Evolutionary conservation across 2,888 invertebrate genomes (phyloP).

Genomic region (Mamestra brassicae): DNA sequence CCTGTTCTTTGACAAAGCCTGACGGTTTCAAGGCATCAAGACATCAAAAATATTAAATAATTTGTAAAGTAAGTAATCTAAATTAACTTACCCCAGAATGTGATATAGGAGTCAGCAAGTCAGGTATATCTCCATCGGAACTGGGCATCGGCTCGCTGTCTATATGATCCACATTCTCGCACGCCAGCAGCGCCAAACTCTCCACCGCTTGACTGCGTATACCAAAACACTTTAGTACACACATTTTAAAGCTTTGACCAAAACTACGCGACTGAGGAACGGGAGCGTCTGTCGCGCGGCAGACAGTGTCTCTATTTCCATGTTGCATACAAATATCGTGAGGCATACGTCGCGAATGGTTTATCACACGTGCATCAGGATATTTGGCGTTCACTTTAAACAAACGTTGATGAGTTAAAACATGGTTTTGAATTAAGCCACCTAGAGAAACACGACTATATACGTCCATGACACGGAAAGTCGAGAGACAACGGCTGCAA

Average conservation of each 20-base stretch:
- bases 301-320: not conserved
- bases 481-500: not conserved
- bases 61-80: not conserved
- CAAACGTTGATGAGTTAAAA: not conserved
- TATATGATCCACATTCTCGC: constrained; percentile 83
- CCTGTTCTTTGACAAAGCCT: too few relatives aligned
- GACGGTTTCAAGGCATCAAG: too few relatives aligned
- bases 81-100: constrained; percentile 81
- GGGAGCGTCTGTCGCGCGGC: too few relatives aligned
- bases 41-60: too few relatives aligned
- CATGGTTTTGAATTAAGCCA: not conserved
- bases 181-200: constrained; percentile 83
- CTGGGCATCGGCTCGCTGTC: constrained; percentile 81
- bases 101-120: constrained; percentile 85
- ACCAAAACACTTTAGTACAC: constrained; percentile 35
- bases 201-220: constrained; percentile 85
- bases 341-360: not conserved
- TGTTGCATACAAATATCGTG: not conserved
- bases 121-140: constrained; percentile 82
- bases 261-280: constrained; percentile 4
- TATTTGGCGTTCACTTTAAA: not conserved
- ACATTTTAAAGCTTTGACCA: constrained; percentile 7
- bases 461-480: not conserved
- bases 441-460: not conserved
- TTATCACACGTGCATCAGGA: not conserved